These are phyloP conservation scores for Aleiodes testaceus DNA, from an alignment of 2,888 invertebrate species.

Conservation along the genomic window DNA sequence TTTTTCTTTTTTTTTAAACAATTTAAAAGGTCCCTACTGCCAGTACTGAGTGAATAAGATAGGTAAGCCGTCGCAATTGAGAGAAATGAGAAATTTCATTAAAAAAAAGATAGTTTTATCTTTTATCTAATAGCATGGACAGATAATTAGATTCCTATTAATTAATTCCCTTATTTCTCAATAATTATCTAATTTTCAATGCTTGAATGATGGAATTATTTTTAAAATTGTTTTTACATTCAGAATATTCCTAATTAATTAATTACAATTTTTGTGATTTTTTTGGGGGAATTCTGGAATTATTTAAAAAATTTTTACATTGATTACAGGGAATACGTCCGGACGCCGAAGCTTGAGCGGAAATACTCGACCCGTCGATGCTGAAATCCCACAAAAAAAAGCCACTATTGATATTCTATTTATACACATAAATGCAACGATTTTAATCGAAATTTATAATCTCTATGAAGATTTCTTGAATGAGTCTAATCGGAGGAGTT, in stretches of 20 bases:
- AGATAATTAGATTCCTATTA: not conserved
- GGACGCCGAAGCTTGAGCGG: constrained; percentile 75
- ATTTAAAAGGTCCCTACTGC: constrained; percentile 81
- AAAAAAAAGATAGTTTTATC: not conserved
- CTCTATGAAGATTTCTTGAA: not conserved
- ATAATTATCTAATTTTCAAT: too few relatives aligned
- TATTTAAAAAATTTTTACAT: constrained; percentile 43
- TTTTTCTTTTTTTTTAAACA: constrained; percentile 74
- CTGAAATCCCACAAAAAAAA: constrained; percentile 39
- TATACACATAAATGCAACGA: not conserved
- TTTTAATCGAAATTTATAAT: not conserved
- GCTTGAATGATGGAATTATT: too few relatives aligned
- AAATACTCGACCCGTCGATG: constrained; percentile 55
- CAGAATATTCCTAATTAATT: not conserved
- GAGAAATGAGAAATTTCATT: constrained; percentile 19
- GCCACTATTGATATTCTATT: constrained; percentile 25
- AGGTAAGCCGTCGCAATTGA: constrained; percentile 69
- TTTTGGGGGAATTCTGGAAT: not conserved
- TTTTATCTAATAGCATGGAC: constrained; percentile 9
- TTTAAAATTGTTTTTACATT: too few relatives aligned
- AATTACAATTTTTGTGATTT: constrained; percentile 24
- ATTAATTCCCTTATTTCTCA: too few relatives aligned
- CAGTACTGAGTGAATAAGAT: constrained; percentile 86
- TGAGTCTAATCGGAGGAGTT: too few relatives aligned
- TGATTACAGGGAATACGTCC: constrained; percentile 79